Conservation (phyloP, 1,140 invertebrate species). For the Vanessa tameamea region DNA sequence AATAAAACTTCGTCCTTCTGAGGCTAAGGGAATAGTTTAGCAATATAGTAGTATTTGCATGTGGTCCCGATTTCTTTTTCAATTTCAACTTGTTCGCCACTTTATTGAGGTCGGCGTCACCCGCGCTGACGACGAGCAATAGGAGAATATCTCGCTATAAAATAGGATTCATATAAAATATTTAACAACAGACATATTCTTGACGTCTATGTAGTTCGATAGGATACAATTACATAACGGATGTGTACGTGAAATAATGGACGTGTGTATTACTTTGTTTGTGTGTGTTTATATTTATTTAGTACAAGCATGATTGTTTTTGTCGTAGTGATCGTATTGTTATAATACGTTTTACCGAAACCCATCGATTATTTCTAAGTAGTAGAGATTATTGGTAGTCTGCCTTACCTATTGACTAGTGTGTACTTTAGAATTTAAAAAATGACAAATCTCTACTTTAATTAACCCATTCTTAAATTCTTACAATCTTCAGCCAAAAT, state of each 20-base stretch:
- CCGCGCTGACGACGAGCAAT: constrained; percentile 24
- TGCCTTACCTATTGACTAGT: too few relatives aligned
- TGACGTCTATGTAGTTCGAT: background rate
- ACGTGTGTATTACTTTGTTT: too few relatives aligned
- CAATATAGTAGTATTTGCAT: constrained; percentile 38
- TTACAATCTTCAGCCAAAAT: too few relatives aligned
- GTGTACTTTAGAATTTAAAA: too few relatives aligned
- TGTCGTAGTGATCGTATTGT: too few relatives aligned
- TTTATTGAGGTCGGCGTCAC: constrained; percentile 35
- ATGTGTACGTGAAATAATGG: background rate
- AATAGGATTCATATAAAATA: background rate
- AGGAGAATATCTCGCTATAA: constrained; percentile 21
- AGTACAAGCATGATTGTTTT: too few relatives aligned
- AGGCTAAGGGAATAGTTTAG: constrained; percentile 24
- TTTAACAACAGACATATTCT: constrained; percentile 1
- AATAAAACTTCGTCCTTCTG: constrained; percentile 36
- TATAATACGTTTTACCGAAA: too few relatives aligned
- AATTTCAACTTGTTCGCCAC: constrained; percentile 38
- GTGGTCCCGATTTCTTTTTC: constrained; percentile 37
- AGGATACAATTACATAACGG: background rate
- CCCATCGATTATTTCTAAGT: too few relatives aligned
- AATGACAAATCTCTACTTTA: too few relatives aligned
- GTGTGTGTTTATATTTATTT: too few relatives aligned
- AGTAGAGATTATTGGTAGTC: too few relatives aligned
- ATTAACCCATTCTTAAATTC: too few relatives aligned